A percentile compares a stretch with the other conserved stretches of the same genome.
Evolutionary conservation across 2,888 invertebrate genomes (phyloP).

Genomic region (Chalcosyrphus nemorum): DNA sequence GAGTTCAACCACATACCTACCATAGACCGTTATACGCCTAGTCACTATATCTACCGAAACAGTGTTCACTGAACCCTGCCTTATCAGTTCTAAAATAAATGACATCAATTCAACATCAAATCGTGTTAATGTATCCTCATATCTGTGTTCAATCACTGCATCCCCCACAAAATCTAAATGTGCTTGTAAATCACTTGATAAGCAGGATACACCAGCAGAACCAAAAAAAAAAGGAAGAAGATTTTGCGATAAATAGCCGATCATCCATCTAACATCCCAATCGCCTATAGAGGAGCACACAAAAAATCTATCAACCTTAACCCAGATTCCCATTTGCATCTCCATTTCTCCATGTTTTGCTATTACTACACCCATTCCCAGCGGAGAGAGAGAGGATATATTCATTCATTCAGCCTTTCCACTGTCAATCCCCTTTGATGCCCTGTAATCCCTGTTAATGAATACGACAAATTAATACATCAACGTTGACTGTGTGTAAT

Average conservation of each 20-base stretch:
- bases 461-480: conserved; percentile 56
- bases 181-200: conserved; percentile 15
- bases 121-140: not conserved
- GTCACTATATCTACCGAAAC: too few species aligned
- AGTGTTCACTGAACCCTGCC: too few species aligned
- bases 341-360: not conserved
- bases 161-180: conserved; percentile 2
- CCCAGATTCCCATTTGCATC: conserved; percentile 23
- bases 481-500: conserved; percentile 17
- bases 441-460: conserved; percentile 61
- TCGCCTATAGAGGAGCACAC: not conserved
- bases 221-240: not conserved
- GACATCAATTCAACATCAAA: not conserved
- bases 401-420: not conserved
- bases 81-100: not conserved
- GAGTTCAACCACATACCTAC: too few species aligned
- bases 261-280: conserved; percentile 12
- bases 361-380: too few species aligned
- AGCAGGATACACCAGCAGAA: too few species aligned
- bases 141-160: not conserved
- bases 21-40: too few species aligned
- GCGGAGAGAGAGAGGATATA: not conserved
- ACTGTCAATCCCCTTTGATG: conserved; percentile 43
- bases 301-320: conserved; percentile 33
- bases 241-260: not conserved